Evolutionary conservation across 1,140 invertebrate genomes (phyloP).

Genomic region (Macrobrachium rosenbergii): DNA sequence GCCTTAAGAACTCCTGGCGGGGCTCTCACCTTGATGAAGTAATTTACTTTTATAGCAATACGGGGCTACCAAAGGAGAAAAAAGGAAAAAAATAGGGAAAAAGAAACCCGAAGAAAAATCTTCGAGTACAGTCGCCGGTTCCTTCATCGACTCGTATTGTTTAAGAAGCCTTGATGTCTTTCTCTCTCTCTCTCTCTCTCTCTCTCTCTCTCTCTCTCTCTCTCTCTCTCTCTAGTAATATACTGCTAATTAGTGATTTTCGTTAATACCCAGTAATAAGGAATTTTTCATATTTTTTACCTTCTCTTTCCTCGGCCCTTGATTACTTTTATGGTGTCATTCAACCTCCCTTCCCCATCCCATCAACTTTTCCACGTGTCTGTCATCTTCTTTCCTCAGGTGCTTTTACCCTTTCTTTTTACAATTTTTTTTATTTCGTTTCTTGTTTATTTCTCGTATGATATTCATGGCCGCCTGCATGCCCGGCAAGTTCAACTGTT

Average conservation of each 20-base stretch:
- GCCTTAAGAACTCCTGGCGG: constrained; percentile 2
- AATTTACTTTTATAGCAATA: constrained; percentile 26
- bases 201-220: constrained; percentile 20
- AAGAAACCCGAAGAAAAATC: constrained; percentile 1
- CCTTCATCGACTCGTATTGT: too few species aligned
- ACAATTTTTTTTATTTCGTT: too few species aligned
- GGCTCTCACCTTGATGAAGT: constrained; percentile 25
- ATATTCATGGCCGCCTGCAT: too few species aligned
- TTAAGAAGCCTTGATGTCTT: not conserved
- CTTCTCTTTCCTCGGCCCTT: too few species aligned
- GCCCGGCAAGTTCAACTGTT: too few species aligned
- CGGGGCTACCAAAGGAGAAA: not conserved
- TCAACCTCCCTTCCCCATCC: constrained; percentile 3
- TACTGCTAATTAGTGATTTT: too few species aligned
- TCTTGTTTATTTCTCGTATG: too few species aligned
- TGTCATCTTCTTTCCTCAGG: too few species aligned
- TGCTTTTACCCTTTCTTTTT: too few species aligned
- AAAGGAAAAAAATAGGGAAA: not conserved
- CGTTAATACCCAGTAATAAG: too few species aligned
- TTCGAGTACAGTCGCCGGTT: not conserved
- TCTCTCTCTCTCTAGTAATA: constrained; percentile 5
- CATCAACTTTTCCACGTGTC: not conserved
- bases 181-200: not conserved
- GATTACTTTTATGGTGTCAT: not conserved
- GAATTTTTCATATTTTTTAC: too few species aligned